Base-by-base conservation (phyloP, 2,888 invertebrate species). In the Leptura quadrifasciata region DNA sequence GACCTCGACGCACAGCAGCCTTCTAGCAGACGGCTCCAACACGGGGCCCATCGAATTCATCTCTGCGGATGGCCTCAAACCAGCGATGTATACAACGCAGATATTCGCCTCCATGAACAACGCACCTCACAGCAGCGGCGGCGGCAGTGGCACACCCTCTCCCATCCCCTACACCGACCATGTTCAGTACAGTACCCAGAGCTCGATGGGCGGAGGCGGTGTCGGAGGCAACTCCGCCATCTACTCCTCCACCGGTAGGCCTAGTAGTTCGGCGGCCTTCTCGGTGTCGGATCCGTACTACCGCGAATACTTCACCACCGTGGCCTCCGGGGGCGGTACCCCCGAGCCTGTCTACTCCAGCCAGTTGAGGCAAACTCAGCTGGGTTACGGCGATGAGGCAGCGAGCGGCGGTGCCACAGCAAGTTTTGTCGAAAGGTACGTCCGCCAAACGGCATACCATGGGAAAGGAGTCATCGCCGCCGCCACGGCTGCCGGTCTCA, bases 401-500 rank as follows among this genome's bases (percentile, higher is more conserved):
- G 90, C 90, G 61, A 89, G 89, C 76, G 90, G 92, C 75, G 92
- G 92, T 79, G 91, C 92, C 81, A 92, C 92, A 82, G 92, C 91
- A 75, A 93, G 91, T 84, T 93, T 94, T 87, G 93, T 93, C 81
- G 94, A 94, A 87, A 90, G 94, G 83, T 94, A 94, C 86, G 93
- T 92, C 61, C 91, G 93, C 52, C 93, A 93, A 85, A 88, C 89
- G 64, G 90, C 89, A 70, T 94, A 95, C 89, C 94, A 94, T 86
- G 93, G 93, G 87, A 92, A 94, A 90, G 92, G 94, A 86, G 92
- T 94, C 87, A 92, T 95, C 87, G 93, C 93, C 83, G 94, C 94
- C 78, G 94, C 94, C 86, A 93, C 93, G 82, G 94, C 94, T 76
- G 94, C 94, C 80, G 96, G 96, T 58, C 93, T 97, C 83, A 96